phyloP scores from a whole-genome alignment of 2,888 invertebrate species.

The Asteroscopus sphinx region DNA sequence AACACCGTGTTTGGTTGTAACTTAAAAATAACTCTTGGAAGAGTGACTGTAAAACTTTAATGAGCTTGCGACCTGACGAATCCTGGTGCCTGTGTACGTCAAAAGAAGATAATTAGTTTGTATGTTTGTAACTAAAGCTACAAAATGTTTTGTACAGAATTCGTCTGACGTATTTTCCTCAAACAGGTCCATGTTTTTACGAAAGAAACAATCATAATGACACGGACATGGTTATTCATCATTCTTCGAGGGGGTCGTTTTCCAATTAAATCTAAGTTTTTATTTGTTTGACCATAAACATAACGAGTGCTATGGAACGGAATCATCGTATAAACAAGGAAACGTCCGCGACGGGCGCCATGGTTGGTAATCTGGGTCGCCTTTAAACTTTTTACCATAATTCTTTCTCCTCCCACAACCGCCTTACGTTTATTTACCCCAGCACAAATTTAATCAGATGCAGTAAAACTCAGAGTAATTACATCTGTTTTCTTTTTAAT shows the following conservation, averaged over 20 bases:
- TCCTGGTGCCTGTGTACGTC: conserved; percentile 15
- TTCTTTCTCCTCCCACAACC: conserved; percentile 74
- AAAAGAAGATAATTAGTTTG: conserved; percentile 31
- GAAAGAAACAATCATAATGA: conserved; percentile 17
- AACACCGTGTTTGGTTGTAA: conserved; percentile 47
- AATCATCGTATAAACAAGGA: conserved; percentile 75
- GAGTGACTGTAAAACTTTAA: conserved; percentile 45
- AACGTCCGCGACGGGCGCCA: conserved; percentile 64
- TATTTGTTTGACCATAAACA: conserved; percentile 56
- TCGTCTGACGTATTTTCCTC: conserved; percentile 5
- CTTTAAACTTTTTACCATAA: conserved; percentile 77
- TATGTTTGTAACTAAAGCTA: conserved; percentile 23
- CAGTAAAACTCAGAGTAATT: conserved; percentile 44
- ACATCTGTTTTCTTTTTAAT: conserved; percentile 43
- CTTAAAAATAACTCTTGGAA: conserved; percentile 41
- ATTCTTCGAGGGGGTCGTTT: conserved; percentile 34
- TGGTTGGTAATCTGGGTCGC: conserved; percentile 73
- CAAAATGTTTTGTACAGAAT: conserved; percentile 11
- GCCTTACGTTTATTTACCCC: conserved; percentile 61
- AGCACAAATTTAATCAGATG: conserved; percentile 57
- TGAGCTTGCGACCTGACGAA: conserved; percentile 33
- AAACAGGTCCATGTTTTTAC: conserved; percentile 3
- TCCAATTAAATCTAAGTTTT: conserved; percentile 47
- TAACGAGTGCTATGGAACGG: conserved; percentile 55
- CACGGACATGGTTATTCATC: conserved; percentile 17